Base-by-base conservation (phyloP, 23 tunicate species). In the Styela plicata region DNA sequence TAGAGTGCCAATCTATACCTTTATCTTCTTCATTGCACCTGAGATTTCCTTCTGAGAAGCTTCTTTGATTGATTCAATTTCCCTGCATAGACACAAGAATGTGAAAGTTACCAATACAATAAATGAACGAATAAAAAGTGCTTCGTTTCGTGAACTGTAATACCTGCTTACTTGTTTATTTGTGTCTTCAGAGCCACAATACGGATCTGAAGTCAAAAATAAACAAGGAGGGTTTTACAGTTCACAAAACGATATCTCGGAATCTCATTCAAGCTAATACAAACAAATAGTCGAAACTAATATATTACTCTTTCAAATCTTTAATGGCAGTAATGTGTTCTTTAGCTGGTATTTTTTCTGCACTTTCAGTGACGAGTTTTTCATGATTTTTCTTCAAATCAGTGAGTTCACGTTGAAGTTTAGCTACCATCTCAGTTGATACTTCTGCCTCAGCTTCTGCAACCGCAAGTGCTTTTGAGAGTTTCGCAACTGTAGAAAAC, bases 381-480 rank as follows among this genome's bases (percentile, higher is more conserved):
- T 91, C 90, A 37, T 74, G 63, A 23, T 86, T 73, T 31, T 86
- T 82, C 33, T 78, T 77, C n/a, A 91, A 23, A 21, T 73, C 63
- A 19, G n/a, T 52, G 63, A 86, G 70, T 27, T 86, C 87, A 21
- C 82, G 74, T 36, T 91, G 83, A 27, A 83, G 62, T 33, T 52
- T 63, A n/a, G 62, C 66, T 17, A 80, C 34, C n/a, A 34, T 73
- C 69, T 91, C 84, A 2, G 89, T 85, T 1, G 90, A 82, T 26
- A 65, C 84, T 70, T 91, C 85, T 0, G 67, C 80, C 25, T 86
- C 97, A 36, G 97, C 90, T 26, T 91, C 84, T 1, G 90, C 32
- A 24, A 82, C 34, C 0, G 90, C 90, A 22, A 91, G 62, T 23
- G 66, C 74, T 73, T 91, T 78, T 2, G 97, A 52, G 25, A 91